Evolutionary conservation across 2,113 vertebrate species (phyloP).

Genomic region (Sterrhoptilus dennistouni): DNA sequence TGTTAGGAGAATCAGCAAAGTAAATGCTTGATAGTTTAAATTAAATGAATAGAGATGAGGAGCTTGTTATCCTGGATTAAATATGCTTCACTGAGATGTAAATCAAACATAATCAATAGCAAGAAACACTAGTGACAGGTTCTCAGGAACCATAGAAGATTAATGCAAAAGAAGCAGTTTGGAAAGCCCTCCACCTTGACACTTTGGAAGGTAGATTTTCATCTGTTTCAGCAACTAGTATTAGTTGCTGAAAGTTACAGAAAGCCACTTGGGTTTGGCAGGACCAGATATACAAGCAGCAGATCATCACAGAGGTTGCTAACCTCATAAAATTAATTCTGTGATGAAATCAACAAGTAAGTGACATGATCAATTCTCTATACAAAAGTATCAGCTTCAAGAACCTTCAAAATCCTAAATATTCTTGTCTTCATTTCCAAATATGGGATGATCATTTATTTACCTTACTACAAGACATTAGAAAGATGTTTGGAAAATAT

Average conservation of each 20-base stretch:
- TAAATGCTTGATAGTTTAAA: not conserved
- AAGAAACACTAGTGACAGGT: not conserved
- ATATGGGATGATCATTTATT: not conserved
- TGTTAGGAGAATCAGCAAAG: not conserved
- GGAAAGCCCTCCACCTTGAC: not conserved
- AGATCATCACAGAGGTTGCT: not conserved
- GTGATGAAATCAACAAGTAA: not conserved
- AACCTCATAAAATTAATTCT: not conserved
- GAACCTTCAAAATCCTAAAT: not conserved
- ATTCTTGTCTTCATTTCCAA: not conserved
- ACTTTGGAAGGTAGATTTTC: not conserved
- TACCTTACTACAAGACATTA: not conserved
- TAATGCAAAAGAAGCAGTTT: not conserved
- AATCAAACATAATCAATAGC: conserved; percentile 11
- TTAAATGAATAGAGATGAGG: not conserved
- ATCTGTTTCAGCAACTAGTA: not conserved
- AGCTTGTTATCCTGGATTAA: not conserved
- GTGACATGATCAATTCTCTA: not conserved
- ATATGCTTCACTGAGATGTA: not conserved
- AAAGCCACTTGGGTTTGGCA: not conserved
- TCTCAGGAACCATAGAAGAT: not conserved
- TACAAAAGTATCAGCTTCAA: not conserved
- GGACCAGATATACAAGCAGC: not conserved
- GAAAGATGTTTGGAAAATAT: not conserved
- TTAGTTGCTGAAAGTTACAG: not conserved